Conservation (phyloP, 2,888 invertebrate genomes). For the Eristalis pertinax region DNA sequence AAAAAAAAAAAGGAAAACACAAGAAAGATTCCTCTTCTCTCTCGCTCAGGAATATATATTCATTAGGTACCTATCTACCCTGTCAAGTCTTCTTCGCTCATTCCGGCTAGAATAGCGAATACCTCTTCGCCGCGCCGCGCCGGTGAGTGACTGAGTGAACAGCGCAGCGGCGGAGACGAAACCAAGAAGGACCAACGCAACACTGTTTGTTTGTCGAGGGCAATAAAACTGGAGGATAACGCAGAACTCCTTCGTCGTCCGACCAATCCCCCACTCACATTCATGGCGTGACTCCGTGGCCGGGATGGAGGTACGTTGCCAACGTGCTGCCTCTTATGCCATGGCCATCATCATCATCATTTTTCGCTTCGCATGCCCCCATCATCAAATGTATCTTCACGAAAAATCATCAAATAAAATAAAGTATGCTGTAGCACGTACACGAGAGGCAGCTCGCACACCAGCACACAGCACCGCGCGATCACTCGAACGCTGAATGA, state of each 20-base stretch:
- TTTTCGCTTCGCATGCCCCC: constrained; percentile 58
- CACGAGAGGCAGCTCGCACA: constrained; percentile 20
- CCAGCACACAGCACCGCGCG: background rate
- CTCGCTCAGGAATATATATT: constrained; percentile 16
- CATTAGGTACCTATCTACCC: constrained; percentile 58
- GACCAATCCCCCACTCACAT: background rate
- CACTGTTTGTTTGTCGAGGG: constrained; percentile 56
- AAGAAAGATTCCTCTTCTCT: background rate
- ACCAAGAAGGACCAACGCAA: constrained; percentile 41
- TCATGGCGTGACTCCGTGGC: background rate
- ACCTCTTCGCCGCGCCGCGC: background rate
- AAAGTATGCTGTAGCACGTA: constrained; percentile 61
- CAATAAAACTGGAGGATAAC: constrained; percentile 63
- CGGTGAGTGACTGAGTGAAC: background rate
- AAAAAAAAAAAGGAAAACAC: too few species aligned
- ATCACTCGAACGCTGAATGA: background rate
- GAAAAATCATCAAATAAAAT: constrained; percentile 68
- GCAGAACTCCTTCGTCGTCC: constrained; percentile 21
- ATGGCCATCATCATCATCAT: constrained; percentile 54
- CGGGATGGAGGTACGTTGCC: background rate
- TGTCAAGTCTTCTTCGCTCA: constrained; percentile 21
- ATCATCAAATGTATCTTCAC: constrained; percentile 65
- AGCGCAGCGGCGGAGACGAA: background rate
- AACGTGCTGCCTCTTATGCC: constrained; percentile 54
- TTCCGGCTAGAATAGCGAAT: background rate